Evolutionary conservation across 1,140 invertebrate genomes (phyloP).

Genomic region (Eubasilissa regina): DNA sequence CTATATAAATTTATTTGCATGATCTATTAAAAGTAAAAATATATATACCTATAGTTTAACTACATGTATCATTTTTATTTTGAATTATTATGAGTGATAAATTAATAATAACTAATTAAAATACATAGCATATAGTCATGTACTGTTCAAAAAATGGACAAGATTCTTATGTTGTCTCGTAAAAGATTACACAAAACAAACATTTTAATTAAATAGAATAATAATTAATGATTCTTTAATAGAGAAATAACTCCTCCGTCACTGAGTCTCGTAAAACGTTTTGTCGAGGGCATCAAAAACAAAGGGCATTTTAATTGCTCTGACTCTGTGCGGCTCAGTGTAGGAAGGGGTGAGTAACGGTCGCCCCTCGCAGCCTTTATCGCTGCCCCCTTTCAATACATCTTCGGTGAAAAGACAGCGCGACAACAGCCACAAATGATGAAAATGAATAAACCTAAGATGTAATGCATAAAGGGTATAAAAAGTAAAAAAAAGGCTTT

Average conservation of each 20-base stretch:
- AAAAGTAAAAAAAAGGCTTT: no score
- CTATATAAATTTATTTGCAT: no score
- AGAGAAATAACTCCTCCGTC: conserved; percentile 29
- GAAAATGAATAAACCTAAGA: conserved; percentile 26
- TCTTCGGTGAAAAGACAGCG: neutral
- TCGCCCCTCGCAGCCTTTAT: conserved; percentile 27
- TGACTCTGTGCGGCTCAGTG: conserved; percentile 4
- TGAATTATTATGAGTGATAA: no score
- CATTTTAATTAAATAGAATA: no score
- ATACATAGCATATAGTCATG: no score
- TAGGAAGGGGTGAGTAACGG: conserved; percentile 5
- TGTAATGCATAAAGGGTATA: neutral
- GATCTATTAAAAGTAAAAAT: no score
- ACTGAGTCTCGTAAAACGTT: conserved; percentile 47
- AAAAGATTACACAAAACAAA: no score
- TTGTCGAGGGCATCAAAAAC: conserved; percentile 55
- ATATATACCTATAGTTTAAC: no score
- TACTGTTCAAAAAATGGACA: no score
- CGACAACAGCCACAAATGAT: conserved; percentile 8
- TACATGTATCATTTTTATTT: no score
- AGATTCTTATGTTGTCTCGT: no score
- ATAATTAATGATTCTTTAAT: conserved; percentile 36
- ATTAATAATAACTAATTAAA: no score
- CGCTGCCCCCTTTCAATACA: conserved; percentile 11
- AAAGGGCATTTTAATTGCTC: conserved; percentile 59